Evolutionary conservation across 2,888 invertebrate genomes (phyloP).

Genomic region (Diarsia brunnea): DNA sequence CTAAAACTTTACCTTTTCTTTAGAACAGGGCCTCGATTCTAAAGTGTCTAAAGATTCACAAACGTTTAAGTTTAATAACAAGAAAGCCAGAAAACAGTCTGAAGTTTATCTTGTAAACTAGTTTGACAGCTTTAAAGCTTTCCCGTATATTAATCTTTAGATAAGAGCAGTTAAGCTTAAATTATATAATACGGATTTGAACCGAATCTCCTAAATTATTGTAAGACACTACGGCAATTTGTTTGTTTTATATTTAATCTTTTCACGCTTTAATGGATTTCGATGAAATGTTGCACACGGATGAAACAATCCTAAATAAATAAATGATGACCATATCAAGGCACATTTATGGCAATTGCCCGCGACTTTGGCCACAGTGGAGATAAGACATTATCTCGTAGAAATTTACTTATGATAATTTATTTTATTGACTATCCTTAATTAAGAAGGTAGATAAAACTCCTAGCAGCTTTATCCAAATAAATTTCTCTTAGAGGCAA

Average conservation of each 20-base stretch:
- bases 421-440: too few species aligned
- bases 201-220: neutral
- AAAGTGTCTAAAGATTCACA: neutral
- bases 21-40: neutral
- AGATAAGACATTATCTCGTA: neutral
- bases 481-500: neutral
- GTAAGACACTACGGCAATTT: neutral
- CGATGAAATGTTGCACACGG: neutral
- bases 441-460: neutral
- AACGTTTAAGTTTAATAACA: neutral
- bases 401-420: neutral
- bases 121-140: neutral
- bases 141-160: neutral
- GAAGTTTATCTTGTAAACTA: slow-evolving; percentile 9
- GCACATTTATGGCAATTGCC: neutral
- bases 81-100: neutral
- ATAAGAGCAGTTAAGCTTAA: neutral
- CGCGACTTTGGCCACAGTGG: neutral
- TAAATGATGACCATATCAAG: neutral
- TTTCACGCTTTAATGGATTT: neutral
- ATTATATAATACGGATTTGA: neutral
- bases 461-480: neutral
- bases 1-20: neutral
- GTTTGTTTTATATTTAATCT: neutral
- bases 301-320: too few species aligned